phyloP scores from a whole-genome alignment of 2,797 vertebrate species.

The Xenops minutus region DNA sequence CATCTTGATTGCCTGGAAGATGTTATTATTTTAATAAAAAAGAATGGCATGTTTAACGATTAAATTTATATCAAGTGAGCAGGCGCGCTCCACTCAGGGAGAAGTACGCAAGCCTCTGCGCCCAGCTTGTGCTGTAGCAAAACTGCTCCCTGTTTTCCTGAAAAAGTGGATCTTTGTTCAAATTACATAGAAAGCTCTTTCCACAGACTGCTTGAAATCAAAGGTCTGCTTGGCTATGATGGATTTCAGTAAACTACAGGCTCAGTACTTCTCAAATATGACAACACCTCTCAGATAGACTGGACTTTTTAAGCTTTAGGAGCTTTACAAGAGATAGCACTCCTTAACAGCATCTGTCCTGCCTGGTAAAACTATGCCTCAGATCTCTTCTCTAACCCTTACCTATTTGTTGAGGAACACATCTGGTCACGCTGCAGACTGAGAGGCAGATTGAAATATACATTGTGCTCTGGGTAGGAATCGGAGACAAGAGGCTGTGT shows the following conservation, averaged over 20 bases:
- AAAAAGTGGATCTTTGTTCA: background rate
- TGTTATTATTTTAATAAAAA: slow-evolving; percentile 79
- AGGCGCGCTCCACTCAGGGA: slow-evolving; percentile 22
- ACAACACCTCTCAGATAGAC: background rate
- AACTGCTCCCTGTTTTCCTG: background rate
- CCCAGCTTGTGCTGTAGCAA: background rate
- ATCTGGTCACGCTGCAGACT: background rate
- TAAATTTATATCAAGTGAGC: slow-evolving; percentile 63
- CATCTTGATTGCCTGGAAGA: slow-evolving; percentile 72
- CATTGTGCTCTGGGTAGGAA: background rate
- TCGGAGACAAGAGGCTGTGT: background rate
- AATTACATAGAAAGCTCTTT: background rate
- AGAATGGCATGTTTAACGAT: slow-evolving; percentile 68
- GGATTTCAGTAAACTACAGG: background rate
- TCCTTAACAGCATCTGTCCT: background rate
- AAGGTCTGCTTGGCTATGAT: background rate
- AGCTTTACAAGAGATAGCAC: background rate
- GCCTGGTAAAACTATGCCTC: background rate
- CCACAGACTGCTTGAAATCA: background rate
- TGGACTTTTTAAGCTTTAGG: background rate
- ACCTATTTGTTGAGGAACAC: background rate
- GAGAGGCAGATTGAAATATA: background rate
- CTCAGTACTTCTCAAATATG: background rate
- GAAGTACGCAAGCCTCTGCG: background rate
- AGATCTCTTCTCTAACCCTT: background rate